phyloP scores from a whole-genome alignment of 2,113 vertebrate genomes.

The Strix aluco region DNA sequence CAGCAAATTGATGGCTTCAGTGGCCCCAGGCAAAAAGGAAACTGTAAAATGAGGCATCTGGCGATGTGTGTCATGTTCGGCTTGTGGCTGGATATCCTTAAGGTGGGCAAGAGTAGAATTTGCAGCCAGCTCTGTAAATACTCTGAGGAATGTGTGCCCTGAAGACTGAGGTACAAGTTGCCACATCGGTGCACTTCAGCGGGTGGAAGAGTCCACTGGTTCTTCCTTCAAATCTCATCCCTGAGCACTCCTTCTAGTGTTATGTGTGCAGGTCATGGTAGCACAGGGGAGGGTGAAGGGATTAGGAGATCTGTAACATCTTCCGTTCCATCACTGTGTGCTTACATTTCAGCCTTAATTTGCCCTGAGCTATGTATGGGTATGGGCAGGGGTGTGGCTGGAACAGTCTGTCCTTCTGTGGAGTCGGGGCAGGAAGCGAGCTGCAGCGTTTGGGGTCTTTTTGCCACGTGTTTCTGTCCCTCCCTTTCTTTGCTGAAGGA shows the following conservation, averaged over 20 bases:
- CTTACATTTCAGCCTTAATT: neutral
- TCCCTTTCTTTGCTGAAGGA: neutral
- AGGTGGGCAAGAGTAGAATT: neutral
- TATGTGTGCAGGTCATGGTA: neutral
- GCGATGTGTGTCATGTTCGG: accelerated
- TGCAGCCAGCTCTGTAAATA: neutral
- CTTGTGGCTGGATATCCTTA: neutral
- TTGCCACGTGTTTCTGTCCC: neutral
- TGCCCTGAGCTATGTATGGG: neutral
- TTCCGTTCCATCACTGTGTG: neutral
- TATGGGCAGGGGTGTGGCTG: neutral
- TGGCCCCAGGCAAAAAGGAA: neutral
- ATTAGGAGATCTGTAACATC: neutral
- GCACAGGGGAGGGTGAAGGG: neutral
- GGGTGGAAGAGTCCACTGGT: neutral
- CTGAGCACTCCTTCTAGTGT: neutral
- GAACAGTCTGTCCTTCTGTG: neutral
- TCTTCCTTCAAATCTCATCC: neutral
- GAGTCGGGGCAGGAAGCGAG: neutral
- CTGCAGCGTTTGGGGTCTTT: neutral
- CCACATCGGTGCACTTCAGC: accelerated
- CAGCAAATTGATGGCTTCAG: neutral
- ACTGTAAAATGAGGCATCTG: neutral
- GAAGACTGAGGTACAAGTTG: neutral
- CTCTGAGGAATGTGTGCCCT: neutral